These are phyloP conservation scores for Hemicrepidius hirtus DNA, from an alignment of 2,888 invertebrate genomes.

Conservation along the genomic window DNA sequence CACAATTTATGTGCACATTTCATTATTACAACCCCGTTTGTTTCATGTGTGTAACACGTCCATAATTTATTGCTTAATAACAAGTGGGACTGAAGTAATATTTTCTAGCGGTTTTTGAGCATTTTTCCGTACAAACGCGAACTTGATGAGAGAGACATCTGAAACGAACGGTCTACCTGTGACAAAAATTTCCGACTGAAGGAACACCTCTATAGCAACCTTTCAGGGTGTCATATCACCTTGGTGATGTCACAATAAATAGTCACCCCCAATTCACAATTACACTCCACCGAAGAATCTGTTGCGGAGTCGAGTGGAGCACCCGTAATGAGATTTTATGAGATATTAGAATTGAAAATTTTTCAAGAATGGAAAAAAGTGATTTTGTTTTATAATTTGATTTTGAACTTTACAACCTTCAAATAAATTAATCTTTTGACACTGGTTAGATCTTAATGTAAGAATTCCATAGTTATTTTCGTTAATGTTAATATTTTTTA, in stretches of 20 bases:
- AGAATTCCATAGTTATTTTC: too few relatives aligned
- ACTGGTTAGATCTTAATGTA: too few relatives aligned
- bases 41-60: background rate
- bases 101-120: constrained; percentile 14
- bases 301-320: constrained; percentile 8
- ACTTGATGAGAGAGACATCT: constrained; percentile 11
- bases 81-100: background rate
- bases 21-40: constrained; percentile 12
- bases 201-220: constrained; percentile 70
- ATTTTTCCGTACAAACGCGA: constrained; percentile 16
- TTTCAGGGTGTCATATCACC: constrained; percentile 68
- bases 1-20: background rate
- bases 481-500: too few relatives aligned
- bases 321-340: constrained; percentile 13
- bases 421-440: too few relatives aligned
- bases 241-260: constrained; percentile 64
- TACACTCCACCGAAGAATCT: constrained; percentile 50
- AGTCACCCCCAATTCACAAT: constrained; percentile 62
- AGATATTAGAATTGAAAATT: background rate
- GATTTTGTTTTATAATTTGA: too few relatives aligned
- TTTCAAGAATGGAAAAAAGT: background rate
- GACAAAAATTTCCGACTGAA: constrained; percentile 61
- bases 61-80: constrained; percentile 12
- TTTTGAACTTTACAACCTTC: too few relatives aligned
- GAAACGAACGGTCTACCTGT: constrained; percentile 31